Percentiles rank a stretch among this genome's conserved stretches.
Conservation (phyloP, 1,140 invertebrate genomes). For the Drosophila saltans region DNA sequence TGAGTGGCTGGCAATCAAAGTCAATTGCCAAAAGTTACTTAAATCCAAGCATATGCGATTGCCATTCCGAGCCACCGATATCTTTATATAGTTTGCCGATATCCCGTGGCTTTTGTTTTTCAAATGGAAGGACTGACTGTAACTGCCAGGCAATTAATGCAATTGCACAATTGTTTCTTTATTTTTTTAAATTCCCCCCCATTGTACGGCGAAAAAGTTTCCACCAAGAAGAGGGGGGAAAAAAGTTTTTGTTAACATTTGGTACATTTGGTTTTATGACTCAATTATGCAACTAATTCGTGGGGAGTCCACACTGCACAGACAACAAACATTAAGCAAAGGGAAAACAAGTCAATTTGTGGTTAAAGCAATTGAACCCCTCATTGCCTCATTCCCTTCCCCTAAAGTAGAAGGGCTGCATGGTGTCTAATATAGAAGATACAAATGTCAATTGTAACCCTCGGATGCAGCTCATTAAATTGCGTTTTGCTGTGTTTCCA, state of each 20-base stretch:
- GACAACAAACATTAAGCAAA: conserved; percentile 13
- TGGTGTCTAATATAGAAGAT: conserved; percentile 40
- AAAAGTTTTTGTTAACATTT: conserved; percentile 70
- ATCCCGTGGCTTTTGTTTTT: conserved; percentile 64
- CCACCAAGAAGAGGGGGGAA: background rate
- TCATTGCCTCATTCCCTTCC: background rate
- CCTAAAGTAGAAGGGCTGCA: background rate
- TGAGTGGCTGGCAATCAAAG: conserved; percentile 48
- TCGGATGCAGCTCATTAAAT: conserved; percentile 60
- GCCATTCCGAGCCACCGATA: conserved; percentile 41
- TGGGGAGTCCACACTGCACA: conserved; percentile 51
- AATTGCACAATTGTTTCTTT: conserved; percentile 72
- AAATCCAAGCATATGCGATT: conserved; percentile 68
- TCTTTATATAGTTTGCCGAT: conserved; percentile 20
- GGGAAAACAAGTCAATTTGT: conserved; percentile 63
- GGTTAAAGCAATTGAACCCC: conserved; percentile 23
- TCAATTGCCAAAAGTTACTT: conserved; percentile 20
- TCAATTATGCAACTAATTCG: conserved; percentile 79
- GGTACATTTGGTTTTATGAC: conserved; percentile 81
- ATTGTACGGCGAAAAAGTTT: conserved; percentile 23
- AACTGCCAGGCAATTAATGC: conserved; percentile 74
- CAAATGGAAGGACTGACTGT: background rate
- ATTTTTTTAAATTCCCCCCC: conserved; percentile 9
- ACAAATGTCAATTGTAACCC: conserved; percentile 27
- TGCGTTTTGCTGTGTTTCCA: conserved; percentile 33